phyloP scores from a whole-genome alignment of 2,888 invertebrate genomes.

The Embidobia sp. region DNA sequence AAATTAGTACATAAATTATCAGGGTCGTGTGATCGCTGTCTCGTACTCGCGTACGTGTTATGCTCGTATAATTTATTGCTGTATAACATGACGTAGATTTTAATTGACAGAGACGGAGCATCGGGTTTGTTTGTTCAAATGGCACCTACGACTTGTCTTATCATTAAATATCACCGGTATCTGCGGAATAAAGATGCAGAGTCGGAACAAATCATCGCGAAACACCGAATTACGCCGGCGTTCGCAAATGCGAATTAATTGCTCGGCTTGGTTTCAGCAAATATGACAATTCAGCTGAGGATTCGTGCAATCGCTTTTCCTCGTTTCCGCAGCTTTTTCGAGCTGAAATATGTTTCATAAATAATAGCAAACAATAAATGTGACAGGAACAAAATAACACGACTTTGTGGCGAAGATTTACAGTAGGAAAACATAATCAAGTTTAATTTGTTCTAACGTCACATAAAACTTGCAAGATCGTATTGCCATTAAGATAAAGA shows the following conservation, averaged over 20 bases:
- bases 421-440: conserved; percentile 22
- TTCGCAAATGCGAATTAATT: conserved; percentile 3
- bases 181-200: conserved; percentile 41
- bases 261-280: no score
- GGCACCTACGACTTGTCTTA: conserved; percentile 45
- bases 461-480: conserved; percentile 25
- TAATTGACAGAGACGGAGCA: conserved; percentile 46
- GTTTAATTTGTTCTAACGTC: conserved; percentile 30
- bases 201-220: conserved; percentile 22
- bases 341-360: no score
- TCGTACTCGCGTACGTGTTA: conserved; percentile 39
- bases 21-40: conserved; percentile 47
- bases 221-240: conserved; percentile 35
- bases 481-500: conserved; percentile 48
- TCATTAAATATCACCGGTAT: conserved; percentile 31
- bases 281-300: no score
- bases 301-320: no score
- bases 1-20: conserved; percentile 61
- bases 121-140: conserved; percentile 52
- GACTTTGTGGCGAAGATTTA: conserved; percentile 10
- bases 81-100: conserved; percentile 57
- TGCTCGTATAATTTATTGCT: conserved; percentile 55
- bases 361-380: no score
- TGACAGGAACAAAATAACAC: conserved; percentile 10
- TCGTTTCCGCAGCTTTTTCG: not conserved